phyloP scores from a whole-genome alignment of 1,140 invertebrate genomes.

The Saccostrea cuccullata region DNA sequence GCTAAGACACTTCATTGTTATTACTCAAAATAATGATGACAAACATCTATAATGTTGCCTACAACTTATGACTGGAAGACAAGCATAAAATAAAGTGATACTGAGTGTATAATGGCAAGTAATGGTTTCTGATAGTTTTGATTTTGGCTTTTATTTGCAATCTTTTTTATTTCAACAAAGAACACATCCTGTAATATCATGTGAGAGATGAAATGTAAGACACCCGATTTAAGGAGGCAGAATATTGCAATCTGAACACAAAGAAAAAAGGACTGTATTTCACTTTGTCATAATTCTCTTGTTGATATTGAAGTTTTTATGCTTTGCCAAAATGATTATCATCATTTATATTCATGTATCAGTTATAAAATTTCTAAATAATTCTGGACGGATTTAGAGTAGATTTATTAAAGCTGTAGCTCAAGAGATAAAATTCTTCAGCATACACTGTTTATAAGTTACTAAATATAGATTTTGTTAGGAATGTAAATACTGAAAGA shows the following conservation, averaged over 20 bases:
- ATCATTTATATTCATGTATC: background rate
- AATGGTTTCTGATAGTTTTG: background rate
- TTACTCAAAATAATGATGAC: background rate
- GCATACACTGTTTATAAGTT: background rate
- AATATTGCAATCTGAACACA: conserved; percentile 8
- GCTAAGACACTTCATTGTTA: background rate
- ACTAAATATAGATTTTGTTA: background rate
- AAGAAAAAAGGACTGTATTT: background rate
- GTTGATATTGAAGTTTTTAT: background rate
- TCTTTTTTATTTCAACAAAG: background rate
- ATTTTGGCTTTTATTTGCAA: background rate
- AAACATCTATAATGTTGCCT: background rate
- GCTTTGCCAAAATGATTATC: too few species aligned
- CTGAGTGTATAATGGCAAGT: background rate
- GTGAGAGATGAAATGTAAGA: background rate
- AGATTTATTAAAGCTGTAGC: background rate
- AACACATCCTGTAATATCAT: background rate
- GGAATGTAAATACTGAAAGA: background rate
- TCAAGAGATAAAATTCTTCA: background rate
- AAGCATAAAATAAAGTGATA: background rate
- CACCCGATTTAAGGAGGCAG: background rate
- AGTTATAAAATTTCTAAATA: background rate
- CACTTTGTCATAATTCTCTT: background rate
- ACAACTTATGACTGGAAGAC: conserved; percentile 5
- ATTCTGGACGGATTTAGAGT: conserved; percentile 2